These are phyloP conservation scores for Callyntrura sp. DNA, from an alignment of 2,888 invertebrate genomes.

Conservation along the genomic window DNA sequence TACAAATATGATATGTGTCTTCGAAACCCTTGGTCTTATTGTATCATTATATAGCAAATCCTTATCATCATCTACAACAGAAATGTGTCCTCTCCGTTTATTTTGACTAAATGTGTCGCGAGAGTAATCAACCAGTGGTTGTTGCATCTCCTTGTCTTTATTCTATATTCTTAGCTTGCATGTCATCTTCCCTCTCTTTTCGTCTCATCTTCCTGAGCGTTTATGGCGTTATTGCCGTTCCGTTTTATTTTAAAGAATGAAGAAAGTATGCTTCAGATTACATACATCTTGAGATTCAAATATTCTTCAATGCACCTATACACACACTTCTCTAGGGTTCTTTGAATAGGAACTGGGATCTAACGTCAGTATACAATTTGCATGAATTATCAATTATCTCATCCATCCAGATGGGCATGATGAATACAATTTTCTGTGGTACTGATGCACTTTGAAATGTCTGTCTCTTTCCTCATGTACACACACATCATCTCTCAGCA, in stretches of 20 bases:
- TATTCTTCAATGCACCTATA: not conserved
- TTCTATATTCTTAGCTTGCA: not conserved
- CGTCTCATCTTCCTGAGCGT: not conserved
- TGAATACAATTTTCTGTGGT: constrained; percentile 8
- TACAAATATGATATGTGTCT: no score
- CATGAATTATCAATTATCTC: constrained; percentile 13
- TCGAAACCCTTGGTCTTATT: no score
- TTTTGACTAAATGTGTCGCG: no score
- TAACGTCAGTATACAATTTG: not conserved
- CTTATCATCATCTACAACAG: no score
- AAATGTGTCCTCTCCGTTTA: no score
- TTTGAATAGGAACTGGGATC: not conserved
- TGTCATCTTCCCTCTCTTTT: constrained; percentile 2
- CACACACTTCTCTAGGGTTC: not conserved
- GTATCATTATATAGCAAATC: no score
- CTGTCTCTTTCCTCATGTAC: not conserved
- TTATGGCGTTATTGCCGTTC: not conserved
- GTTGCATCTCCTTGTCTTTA: not conserved
- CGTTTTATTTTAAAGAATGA: not conserved
- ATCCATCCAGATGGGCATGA: constrained; percentile 21
- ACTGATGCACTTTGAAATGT: not conserved
- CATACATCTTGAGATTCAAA: not conserved
- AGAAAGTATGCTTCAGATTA: not conserved
- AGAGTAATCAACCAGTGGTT: not conserved
- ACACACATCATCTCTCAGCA: not conserved